Base-by-base conservation (phyloP, 2,888 invertebrate species). In the Lumbricus terrestris region DNA sequence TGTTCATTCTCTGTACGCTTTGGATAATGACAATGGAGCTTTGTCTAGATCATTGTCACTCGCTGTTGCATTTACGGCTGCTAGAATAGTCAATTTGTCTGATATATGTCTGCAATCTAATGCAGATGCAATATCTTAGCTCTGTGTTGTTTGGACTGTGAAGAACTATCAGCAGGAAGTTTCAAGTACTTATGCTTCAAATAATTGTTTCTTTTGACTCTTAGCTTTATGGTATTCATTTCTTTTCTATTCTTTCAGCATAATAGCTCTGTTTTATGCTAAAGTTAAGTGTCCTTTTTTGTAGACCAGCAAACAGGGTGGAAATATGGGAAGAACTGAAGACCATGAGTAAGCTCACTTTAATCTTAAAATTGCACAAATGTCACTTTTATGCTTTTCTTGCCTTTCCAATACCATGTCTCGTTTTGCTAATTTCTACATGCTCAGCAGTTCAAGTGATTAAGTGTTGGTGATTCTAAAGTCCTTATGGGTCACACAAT, bases 261-360 rank as follows among this genome's bases (percentile, higher is more conserved):
- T 69, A 23, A 5, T 20, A 47, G 20, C 20, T 47, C 47, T 16
- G 47, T 4, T 47, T 47, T 47, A 15, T 42, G 47, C 23, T 20
- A 23, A 47, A 47, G 20, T 69, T 13, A n/a, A 1, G 11, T 69
- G 16, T 69, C 8, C 29, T 29, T 69, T 69, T 69, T n/a, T 93
- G 91, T 92, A 94, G 94, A 88, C 94, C 95, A 35, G 95, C 96
- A 13, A 97, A 97, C 93, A 98, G 97, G 95, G 88, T 95, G 82
- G 93, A 94, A 82, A 93, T 98, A 90, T 98, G 98, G 98, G 97
- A 97, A 93, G 96, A 97, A 93, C 95, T 98, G 93, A 98, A 98
- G 96, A 92, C 96, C 34, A 95, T 97, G 93, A 94, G 94, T 94
- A 92, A 93, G 94, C 93, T 38, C 23, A 33, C 37, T 88, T 38